A percentile compares a stretch with the other conserved stretches of the same genome.
phyloP scores from a whole-genome alignment of 2,888 invertebrate genomes.

The Deilephila porcellus region DNA sequence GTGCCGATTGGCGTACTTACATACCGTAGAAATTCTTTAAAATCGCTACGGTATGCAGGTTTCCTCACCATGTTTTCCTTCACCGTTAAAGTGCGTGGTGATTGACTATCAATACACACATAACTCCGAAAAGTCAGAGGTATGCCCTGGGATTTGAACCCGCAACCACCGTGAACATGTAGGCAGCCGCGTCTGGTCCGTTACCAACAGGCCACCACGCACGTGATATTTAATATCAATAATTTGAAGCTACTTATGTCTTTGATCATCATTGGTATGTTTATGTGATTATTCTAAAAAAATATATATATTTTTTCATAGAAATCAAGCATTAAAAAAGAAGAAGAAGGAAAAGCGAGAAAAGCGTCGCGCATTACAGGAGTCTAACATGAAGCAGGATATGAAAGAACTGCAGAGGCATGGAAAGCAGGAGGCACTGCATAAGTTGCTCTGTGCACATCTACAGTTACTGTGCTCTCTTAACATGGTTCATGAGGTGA shows the following conservation, averaged over 20 bases:
- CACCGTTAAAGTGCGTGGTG: too few relatives aligned
- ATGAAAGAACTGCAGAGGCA: constrained; percentile 67
- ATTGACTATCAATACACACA: too few relatives aligned
- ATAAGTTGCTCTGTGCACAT: constrained; percentile 86
- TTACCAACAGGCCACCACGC: too few relatives aligned
- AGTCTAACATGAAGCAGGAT: constrained; percentile 73
- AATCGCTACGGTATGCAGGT: too few relatives aligned
- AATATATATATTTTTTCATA: constrained; percentile 37
- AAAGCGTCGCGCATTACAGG: constrained; percentile 67
- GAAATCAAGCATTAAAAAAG: constrained; percentile 63
- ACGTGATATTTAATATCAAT: neutral
- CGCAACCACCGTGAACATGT: too few relatives aligned
- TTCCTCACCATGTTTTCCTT: too few relatives aligned
- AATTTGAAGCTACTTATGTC: neutral
- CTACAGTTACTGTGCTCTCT: constrained; percentile 88
- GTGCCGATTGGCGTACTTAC: too few relatives aligned
- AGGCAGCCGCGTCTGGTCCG: too few relatives aligned
- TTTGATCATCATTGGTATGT: neutral
- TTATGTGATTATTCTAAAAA: neutral
- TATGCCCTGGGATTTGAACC: too few relatives aligned
- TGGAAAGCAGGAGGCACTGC: constrained; percentile 82
- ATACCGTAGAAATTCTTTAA: too few relatives aligned
- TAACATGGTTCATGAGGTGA: constrained; percentile 79
- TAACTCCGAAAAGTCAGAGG: too few relatives aligned
- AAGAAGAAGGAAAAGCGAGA: constrained; percentile 67